A percentile compares a stretch with the other conserved stretches of the same genome.
These are phyloP conservation scores for Zosterops hypoxanthus DNA, from an alignment of 2,113 vertebrate species.

Conservation along the genomic window DNA sequence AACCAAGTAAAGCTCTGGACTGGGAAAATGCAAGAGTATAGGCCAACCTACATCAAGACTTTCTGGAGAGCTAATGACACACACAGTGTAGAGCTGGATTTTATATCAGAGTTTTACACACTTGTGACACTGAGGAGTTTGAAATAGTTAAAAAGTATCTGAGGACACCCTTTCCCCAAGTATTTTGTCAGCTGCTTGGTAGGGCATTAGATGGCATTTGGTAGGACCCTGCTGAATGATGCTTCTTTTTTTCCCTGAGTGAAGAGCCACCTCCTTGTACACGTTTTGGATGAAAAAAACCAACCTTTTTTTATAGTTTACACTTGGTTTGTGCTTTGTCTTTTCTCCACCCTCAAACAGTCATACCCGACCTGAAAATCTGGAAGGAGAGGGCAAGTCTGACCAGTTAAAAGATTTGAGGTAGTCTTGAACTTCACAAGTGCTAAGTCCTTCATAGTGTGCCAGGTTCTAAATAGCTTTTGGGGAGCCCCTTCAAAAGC, in stretches of 20 bases:
- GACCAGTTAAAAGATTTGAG: not conserved
- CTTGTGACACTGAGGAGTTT: not conserved
- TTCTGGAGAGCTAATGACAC: not conserved
- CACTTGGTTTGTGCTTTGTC: not conserved
- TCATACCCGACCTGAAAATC: not conserved
- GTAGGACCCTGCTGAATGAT: not conserved
- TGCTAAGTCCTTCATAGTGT: not conserved
- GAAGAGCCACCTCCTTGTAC: not conserved
- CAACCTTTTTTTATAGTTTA: not conserved
- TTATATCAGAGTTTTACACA: not conserved
- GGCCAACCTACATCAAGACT: rapidly evolving
- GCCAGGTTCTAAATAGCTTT: not conserved
- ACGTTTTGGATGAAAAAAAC: not conserved
- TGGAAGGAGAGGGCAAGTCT: not conserved
- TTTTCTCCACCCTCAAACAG: not conserved
- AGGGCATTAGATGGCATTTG: not conserved
- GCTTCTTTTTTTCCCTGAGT: not conserved
- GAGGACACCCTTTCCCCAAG: not conserved
- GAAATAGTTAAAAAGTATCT: not conserved
- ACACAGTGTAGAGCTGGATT: not conserved
- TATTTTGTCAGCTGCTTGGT: not conserved
- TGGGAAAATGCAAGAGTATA: not conserved
- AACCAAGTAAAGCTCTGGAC: not conserved
- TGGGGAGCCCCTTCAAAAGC: not conserved
- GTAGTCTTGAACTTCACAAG: not conserved